These are phyloP conservation scores for Scyliorhinus canicula DNA, from an alignment of 2,797 vertebrate genomes.

Conservation along the genomic window DNA sequence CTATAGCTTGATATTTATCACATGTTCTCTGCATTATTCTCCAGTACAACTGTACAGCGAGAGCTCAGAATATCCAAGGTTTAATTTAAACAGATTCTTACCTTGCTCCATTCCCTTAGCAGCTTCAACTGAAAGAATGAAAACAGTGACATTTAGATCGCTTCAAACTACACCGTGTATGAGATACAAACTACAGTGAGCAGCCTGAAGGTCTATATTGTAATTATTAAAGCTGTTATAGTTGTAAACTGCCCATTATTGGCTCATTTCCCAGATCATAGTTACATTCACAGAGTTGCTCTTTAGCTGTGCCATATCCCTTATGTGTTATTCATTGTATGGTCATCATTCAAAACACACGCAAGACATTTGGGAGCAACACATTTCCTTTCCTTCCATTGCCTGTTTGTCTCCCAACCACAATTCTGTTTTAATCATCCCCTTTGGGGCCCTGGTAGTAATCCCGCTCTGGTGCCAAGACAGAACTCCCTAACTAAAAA, in stretches of 20 bases:
- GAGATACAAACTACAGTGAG: not conserved
- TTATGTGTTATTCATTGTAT: not conserved
- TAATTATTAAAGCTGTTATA: not conserved
- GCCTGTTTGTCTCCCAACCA: not conserved
- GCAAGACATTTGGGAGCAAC: not conserved
- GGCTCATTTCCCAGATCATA: not conserved
- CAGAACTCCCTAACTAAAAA: not conserved
- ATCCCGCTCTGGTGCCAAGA: not conserved
- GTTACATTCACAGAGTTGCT: not conserved
- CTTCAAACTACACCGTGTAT: not conserved
- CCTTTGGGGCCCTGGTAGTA: not conserved
- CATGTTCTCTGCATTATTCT: not conserved
- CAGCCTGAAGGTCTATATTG: not conserved
- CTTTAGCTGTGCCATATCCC: not conserved
- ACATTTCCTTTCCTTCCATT: not conserved
- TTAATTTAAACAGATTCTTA: not conserved
- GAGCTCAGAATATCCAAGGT: not conserved
- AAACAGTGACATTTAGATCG: not conserved
- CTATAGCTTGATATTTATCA: not conserved
- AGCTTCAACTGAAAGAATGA: slow-evolving; percentile 4
- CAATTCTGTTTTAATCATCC: not conserved
- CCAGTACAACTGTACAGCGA: not conserved
- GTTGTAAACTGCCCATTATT: not conserved
- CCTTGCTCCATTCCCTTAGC: not conserved
- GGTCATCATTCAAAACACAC: not conserved